phyloP scores from a whole-genome alignment of 2,797 vertebrate genomes.

The Smutsia temminckii region DNA sequence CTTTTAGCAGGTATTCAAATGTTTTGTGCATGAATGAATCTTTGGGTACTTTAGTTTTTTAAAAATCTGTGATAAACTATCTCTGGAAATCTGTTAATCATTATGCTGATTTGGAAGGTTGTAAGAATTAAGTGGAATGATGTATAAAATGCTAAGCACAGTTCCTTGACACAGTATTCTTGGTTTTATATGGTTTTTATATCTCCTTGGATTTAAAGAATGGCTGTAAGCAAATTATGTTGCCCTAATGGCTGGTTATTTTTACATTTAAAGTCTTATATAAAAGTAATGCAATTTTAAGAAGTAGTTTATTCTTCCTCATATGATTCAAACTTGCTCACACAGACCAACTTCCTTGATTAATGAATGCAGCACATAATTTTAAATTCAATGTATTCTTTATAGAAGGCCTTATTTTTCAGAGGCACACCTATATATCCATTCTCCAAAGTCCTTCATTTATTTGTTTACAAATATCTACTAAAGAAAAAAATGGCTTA shows the following conservation, averaged over 20 bases:
- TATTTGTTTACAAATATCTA: background rate
- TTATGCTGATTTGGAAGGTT: background rate
- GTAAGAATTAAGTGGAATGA: background rate
- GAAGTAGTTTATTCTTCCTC: background rate
- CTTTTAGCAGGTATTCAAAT: background rate
- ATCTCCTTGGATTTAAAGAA: slow-evolving; percentile 5
- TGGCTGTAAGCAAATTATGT: background rate
- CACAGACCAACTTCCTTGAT: background rate
- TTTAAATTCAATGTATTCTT: background rate
- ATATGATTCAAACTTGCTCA: background rate
- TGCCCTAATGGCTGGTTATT: background rate
- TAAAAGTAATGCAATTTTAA: background rate
- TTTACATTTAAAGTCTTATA: background rate
- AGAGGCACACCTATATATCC: background rate
- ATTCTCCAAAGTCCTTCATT: background rate
- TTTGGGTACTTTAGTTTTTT: background rate
- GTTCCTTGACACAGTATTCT: background rate
- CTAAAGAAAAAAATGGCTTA: background rate
- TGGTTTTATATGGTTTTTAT: background rate
- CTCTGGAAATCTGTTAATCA: background rate
- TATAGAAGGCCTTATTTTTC: background rate
- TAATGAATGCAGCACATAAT: background rate
- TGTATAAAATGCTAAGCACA: background rate
- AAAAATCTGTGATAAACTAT: background rate
- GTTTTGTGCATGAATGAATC: background rate